A percentile compares a stretch with the other conserved stretches of the same genome.
phyloP scores from a whole-genome alignment of 2,888 invertebrate species.

The Cataglyphis albicans region DNA sequence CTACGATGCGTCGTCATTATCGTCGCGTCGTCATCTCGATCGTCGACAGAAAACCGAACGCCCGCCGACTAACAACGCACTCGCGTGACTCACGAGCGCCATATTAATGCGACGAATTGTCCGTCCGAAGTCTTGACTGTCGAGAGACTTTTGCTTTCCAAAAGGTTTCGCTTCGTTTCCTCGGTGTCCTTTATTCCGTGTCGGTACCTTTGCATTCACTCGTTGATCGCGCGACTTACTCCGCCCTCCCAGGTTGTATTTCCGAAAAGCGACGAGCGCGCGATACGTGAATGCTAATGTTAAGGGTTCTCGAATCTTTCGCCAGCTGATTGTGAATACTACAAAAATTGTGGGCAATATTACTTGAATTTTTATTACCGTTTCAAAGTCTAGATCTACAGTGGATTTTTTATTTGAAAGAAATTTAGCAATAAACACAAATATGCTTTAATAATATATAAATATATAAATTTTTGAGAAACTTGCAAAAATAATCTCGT shows the following conservation, averaged over 20 bases:
- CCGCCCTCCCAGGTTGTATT: slow-evolving; percentile 70
- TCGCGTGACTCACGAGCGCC: slow-evolving; percentile 71
- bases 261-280: slow-evolving; percentile 64
- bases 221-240: slow-evolving; percentile 50
- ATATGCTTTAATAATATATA: too few species aligned
- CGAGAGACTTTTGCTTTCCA: slow-evolving; percentile 16
- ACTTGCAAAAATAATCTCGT: background rate
- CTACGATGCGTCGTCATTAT: slow-evolving; percentile 57
- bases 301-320: slow-evolving; percentile 17
- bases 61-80: slow-evolving; percentile 70
- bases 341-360: background rate
- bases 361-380: background rate
- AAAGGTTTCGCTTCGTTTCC: slow-evolving; percentile 54
- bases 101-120: slow-evolving; percentile 53
- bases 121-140: slow-evolving; percentile 35
- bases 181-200: slow-evolving; percentile 51
- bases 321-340: background rate
- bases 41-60: slow-evolving; percentile 64
- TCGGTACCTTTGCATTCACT: slow-evolving; percentile 62
- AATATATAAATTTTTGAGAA: background rate
- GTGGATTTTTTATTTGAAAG: background rate
- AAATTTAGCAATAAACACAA: background rate
- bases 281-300: slow-evolving; percentile 63
- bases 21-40: slow-evolving; percentile 69
- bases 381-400: background rate